Conservation (phyloP, 2,888 invertebrate genomes). For the Lithosia quadra region DNA sequence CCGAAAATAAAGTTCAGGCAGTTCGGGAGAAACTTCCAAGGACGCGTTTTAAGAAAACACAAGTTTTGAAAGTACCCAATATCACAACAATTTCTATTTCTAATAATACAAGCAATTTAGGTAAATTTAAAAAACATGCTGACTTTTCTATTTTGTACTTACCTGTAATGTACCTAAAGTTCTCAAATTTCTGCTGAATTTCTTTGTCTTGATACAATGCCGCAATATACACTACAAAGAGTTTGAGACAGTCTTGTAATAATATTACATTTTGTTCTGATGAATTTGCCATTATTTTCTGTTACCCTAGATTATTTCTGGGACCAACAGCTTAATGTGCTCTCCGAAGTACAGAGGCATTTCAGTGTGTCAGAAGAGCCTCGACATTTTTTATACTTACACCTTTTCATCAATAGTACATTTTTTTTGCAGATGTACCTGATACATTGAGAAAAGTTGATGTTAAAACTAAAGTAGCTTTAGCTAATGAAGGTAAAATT, state of each 20-base stretch:
- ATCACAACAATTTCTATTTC: constrained; percentile 53
- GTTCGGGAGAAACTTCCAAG: constrained; percentile 7
- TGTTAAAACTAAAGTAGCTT: constrained; percentile 15
- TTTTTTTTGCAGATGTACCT: constrained; percentile 23
- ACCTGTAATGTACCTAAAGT: neutral
- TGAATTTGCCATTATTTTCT: neutral
- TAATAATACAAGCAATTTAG: constrained; percentile 18
- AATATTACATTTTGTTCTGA: neutral
- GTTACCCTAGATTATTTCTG: too few relatives aligned
- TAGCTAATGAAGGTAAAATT: constrained; percentile 24
- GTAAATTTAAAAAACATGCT: constrained; percentile 40
- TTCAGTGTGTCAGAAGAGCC: too few relatives aligned
- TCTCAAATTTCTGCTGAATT: constrained; percentile 14
- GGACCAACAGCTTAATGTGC: too few relatives aligned
- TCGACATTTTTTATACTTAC: too few relatives aligned
- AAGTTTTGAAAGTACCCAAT: constrained; percentile 34
- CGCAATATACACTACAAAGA: neutral
- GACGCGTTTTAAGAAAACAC: constrained; percentile 2
- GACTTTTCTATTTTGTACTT: constrained; percentile 11
- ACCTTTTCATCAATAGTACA: neutral
- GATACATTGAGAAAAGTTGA: constrained; percentile 22
- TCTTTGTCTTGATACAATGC: too few relatives aligned
- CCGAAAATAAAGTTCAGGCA: constrained; percentile 3
- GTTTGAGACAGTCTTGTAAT: neutral
- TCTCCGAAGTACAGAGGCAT: too few relatives aligned